Conservation (phyloP, 2,113 vertebrate species). For the Trachemys scripta region DNA sequence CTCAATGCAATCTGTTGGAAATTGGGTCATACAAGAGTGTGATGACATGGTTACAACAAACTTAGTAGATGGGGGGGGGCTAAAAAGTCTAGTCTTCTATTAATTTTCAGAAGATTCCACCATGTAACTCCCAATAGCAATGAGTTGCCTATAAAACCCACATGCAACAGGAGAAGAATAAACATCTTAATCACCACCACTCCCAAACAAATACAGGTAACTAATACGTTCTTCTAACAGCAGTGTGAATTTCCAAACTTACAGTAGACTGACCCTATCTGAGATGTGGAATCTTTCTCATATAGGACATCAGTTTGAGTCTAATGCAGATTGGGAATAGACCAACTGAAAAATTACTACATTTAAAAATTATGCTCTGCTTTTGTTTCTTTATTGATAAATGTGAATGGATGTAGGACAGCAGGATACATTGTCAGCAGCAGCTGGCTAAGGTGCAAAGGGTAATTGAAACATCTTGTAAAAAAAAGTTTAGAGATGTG, state of each 20-base stretch:
- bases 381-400: background rate
- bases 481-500: constrained; percentile 19
- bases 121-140: background rate
- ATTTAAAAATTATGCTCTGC: background rate
- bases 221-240: background rate
- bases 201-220: background rate
- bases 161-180: background rate
- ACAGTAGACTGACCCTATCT: background rate
- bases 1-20: background rate
- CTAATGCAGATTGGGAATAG: background rate
- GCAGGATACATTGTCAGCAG: background rate
- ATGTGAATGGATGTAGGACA: constrained; percentile 10
- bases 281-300: background rate
- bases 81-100: background rate
- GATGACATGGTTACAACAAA: background rate
- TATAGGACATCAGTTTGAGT: background rate
- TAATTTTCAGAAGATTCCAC: background rate
- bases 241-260: background rate
- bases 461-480: constrained; percentile 31
- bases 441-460: constrained; percentile 36
- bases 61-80: background rate
- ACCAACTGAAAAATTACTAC: background rate
- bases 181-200: background rate
- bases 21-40: background rate
- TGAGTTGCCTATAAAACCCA: background rate